Base-by-base conservation (phyloP, 2,888 invertebrate species). In the Drosophila sordidula region DNA sequence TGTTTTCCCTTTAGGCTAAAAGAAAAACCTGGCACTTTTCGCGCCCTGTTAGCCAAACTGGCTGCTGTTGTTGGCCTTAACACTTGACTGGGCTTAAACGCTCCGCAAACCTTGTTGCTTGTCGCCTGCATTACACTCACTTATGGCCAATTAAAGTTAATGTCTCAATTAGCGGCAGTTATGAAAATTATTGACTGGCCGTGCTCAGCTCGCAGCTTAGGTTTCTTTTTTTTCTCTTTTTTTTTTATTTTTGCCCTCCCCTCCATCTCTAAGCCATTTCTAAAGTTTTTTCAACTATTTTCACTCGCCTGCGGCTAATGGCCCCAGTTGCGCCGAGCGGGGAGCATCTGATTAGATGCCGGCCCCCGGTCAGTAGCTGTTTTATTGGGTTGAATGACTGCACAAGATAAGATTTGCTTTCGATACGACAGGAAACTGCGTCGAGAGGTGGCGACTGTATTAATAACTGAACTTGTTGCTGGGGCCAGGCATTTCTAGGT, bases 161-260 rank as follows among this genome's bases (percentile, higher is more conserved):
- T 85, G 87, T 80, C 87, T 85, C 85, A 85, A 86, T 85, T 85
- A 85, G 80, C 70, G 78, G 76, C 87, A 86, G 87, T 85, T 85
- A 85, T 85, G 84, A 85, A 85, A 85, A 85, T 85, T 82, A 85
- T 85, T 84, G 87, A 81, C 84, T 73, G 64, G 45, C 54, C 18
- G 0, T 16, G 55, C 26, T 26, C 54, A 44, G 41, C 59, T 71
- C 12, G 39, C 74, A 47, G 59, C 49, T 46, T 38, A 59, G 47
- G 18, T 46, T 55, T n/a, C 36, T 61, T 41, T 14, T 44, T 29
- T 29, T 51, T 4, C 6, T n/a, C 2, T 8, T 42, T 49, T 11
- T 14, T 18, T 18, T 18, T 18, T 1, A 1, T 18, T 18, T 18
- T 18, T 18, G 1, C 18, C 18, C 18, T 18, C 18, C 6, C 34